Evolutionary conservation across 1,140 invertebrate species (phyloP).

Genomic region (Zaprionus tsacasi): DNA sequence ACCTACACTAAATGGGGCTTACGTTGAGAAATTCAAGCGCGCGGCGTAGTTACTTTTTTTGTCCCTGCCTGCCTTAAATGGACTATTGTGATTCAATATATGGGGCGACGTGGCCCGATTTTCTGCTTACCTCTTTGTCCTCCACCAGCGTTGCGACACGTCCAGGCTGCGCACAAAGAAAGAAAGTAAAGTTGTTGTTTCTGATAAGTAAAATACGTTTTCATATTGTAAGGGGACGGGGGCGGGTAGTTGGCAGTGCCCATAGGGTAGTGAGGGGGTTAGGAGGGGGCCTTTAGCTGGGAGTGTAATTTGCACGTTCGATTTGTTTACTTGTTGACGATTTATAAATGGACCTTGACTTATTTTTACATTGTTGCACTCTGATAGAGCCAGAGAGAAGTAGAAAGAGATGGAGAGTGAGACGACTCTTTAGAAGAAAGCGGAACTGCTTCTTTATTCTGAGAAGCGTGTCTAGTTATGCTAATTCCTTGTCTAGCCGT

Average conservation of each 20-base stretch:
- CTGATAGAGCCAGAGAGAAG: not conserved
- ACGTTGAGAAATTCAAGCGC: constrained; percentile 72
- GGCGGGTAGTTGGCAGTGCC: not conserved
- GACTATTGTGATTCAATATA: not conserved
- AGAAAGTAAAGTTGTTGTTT: constrained; percentile 28
- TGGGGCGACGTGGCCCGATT: not conserved
- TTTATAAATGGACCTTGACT: constrained; percentile 58
- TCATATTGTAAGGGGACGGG: not conserved
- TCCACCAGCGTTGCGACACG: constrained; percentile 91
- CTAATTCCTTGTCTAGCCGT: constrained; percentile 46
- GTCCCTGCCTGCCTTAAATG: not conserved
- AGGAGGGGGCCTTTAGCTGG: not conserved
- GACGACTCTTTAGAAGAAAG: not conserved
- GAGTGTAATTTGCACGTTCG: constrained; percentile 22
- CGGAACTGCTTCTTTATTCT: not conserved
- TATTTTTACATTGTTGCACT: constrained; percentile 32
- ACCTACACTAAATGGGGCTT: constrained; percentile 80
- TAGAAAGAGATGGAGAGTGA: not conserved
- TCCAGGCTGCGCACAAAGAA: constrained; percentile 87
- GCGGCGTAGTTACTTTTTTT: constrained; percentile 50
- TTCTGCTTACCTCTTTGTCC: constrained; percentile 88
- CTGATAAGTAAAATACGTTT: constrained; percentile 22
- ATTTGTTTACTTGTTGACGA: constrained; percentile 53
- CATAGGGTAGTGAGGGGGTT: not conserved
- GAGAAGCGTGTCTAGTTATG: constrained; percentile 22